These are phyloP conservation scores for Scyliorhinus canicula DNA, from an alignment of 2,797 vertebrate genomes.

Conservation along the genomic window DNA sequence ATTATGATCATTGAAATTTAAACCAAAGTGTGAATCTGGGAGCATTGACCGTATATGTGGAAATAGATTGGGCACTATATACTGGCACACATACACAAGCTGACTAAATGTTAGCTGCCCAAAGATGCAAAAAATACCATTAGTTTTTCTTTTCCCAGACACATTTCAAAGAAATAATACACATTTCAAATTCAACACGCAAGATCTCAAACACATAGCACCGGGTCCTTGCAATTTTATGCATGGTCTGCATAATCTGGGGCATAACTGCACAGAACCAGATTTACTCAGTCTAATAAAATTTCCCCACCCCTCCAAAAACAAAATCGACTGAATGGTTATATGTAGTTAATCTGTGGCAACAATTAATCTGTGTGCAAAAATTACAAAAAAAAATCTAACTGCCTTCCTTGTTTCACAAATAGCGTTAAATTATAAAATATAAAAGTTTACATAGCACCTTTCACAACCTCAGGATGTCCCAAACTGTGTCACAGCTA, in stretches of 20 bases:
- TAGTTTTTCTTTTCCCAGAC: background rate
- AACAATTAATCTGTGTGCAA: no score
- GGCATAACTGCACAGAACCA: background rate
- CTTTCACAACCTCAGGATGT: background rate
- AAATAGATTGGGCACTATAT: background rate
- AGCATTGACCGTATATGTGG: background rate
- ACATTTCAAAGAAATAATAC: background rate
- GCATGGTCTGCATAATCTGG: background rate
- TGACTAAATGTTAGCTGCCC: background rate
- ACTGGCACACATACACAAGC: background rate
- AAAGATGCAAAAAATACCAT: background rate
- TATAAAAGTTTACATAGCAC: background rate
- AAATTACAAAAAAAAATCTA: background rate
- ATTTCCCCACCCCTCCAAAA: no score
- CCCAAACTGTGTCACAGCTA: background rate
- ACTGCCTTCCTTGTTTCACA: background rate
- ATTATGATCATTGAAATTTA: background rate
- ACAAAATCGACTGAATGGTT: background rate
- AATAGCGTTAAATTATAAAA: background rate
- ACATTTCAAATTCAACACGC: background rate
- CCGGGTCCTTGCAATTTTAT: background rate
- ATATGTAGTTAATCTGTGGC: background rate
- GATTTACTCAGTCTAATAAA: background rate
- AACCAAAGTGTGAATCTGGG: background rate
- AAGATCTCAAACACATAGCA: background rate